phyloP scores from a whole-genome alignment of 2,888 invertebrate genomes.

The Tetheella fluctuosa region DNA sequence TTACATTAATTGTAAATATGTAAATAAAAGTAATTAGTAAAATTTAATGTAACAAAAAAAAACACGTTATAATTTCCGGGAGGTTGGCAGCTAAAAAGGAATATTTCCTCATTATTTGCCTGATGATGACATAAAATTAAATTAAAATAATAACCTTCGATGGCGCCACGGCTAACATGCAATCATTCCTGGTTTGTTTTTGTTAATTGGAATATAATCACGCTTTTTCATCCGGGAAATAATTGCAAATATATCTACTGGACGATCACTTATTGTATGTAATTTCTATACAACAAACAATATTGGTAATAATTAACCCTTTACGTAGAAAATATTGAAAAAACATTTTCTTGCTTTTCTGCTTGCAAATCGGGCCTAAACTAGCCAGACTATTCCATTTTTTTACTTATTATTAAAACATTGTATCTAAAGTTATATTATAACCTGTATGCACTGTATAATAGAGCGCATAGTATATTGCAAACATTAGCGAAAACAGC shows the following conservation, averaged over 20 bases:
- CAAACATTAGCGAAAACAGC: not conserved
- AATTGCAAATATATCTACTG: conserved; percentile 1
- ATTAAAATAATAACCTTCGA: not conserved
- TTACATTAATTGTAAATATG: too few relatives aligned
- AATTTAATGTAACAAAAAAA: too few relatives aligned
- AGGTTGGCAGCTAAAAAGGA: not conserved
- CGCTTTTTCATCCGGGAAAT: not conserved
- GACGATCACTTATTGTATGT: not conserved
- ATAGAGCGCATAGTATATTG: too few relatives aligned
- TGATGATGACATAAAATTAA: not conserved
- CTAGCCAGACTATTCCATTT: too few relatives aligned
- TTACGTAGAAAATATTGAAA: too few relatives aligned
- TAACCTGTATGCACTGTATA: too few relatives aligned
- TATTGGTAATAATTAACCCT: too few relatives aligned
- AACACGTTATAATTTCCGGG: not conserved
- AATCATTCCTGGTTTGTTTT: not conserved
- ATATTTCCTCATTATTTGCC: not conserved
- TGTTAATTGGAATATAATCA: not conserved
- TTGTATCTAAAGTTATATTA: too few relatives aligned
- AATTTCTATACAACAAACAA: not conserved
- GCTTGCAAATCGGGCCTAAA: too few relatives aligned
- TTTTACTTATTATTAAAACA: too few relatives aligned
- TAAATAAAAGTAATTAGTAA: too few relatives aligned
- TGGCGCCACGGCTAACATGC: not conserved
- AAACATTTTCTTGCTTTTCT: too few relatives aligned